phyloP scores from a whole-genome alignment of 2,888 invertebrate species.

The Raillietiella orientalis region DNA sequence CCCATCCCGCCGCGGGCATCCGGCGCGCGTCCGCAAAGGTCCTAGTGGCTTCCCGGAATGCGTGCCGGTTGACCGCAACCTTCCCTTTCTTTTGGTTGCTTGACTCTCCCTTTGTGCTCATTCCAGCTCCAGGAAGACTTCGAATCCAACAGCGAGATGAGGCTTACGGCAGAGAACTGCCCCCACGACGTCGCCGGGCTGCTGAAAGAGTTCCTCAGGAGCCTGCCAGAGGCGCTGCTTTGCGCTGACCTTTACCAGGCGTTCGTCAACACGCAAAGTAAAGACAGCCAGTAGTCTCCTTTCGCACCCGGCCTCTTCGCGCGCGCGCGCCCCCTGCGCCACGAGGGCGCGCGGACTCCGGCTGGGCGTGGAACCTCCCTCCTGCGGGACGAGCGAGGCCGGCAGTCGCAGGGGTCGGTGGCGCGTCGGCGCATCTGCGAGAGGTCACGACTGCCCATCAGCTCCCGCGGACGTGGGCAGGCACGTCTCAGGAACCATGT shows the following conservation, averaged over 20 bases:
- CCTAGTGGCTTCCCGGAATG: no score
- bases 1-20: neutral
- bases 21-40: neutral
- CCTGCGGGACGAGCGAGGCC: no score
- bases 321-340: neutral
- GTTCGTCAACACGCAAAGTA: conserved; percentile 70
- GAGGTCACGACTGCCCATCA: no score
- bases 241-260: conserved; percentile 61
- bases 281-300: conserved; percentile 12
- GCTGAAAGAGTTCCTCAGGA: conserved; percentile 69
- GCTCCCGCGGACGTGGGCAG: no score
- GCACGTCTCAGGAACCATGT: no score
- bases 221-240: conserved; percentile 65
- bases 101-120: neutral
- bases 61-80: no score
- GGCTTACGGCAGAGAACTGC: conserved; percentile 43
- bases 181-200: conserved; percentile 79
- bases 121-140: conserved; percentile 55
- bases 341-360: neutral
- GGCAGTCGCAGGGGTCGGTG: no score
- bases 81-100: neutral
- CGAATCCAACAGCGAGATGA: conserved; percentile 32
- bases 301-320: neutral
- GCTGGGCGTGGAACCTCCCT: no score
- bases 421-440: no score